These are phyloP conservation scores for Triplophysa dalaica DNA, from an alignment of 2,113 vertebrate species.

Conservation along the genomic window DNA sequence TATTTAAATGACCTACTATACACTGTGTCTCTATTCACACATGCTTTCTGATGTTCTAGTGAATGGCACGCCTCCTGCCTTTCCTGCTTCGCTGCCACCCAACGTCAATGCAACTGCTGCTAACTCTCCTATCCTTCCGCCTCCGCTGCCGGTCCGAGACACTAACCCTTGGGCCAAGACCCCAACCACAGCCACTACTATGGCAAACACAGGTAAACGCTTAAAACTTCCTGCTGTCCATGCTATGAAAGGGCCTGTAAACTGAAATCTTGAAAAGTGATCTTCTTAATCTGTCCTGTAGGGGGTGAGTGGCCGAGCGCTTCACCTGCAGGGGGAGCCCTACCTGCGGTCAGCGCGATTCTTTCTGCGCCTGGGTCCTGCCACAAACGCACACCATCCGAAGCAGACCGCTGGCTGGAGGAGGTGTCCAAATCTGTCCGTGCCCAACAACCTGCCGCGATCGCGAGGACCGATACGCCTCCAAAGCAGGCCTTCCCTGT, in stretches of 20 bases:
- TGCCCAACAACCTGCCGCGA: slow-evolving; percentile 70
- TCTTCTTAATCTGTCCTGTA: slow-evolving; percentile 46
- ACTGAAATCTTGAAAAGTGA: neutral
- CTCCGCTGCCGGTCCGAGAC: slow-evolving; percentile 90
- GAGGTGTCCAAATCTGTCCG: slow-evolving; percentile 93
- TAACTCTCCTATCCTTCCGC: slow-evolving; percentile 78
- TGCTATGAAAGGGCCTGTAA: neutral
- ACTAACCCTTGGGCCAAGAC: slow-evolving; percentile 96
- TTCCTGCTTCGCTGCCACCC: slow-evolving; percentile 72
- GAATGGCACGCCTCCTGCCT: slow-evolving; percentile 87
- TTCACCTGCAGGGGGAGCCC: slow-evolving; percentile 55
- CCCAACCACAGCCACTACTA: slow-evolving; percentile 75
- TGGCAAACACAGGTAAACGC: slow-evolving; percentile 79
- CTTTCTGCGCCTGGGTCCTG: slow-evolving; percentile 57
- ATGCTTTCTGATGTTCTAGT: slow-evolving; percentile 86
- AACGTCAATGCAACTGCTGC: slow-evolving; percentile 75
- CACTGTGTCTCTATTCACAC: slow-evolving; percentile 66
- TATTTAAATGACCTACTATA: no score
- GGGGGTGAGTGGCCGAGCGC: slow-evolving; percentile 70
- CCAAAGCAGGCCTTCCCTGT: slow-evolving; percentile 74
- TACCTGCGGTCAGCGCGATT: slow-evolving; percentile 35
- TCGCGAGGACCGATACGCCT: slow-evolving; percentile 67
- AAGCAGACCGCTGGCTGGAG: slow-evolving; percentile 96
- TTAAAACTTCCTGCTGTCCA: neutral
- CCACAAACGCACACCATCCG: slow-evolving; percentile 91